These are phyloP conservation scores for Apeira syringaria DNA, from an alignment of 2,888 invertebrate species.

Conservation along the genomic window DNA sequence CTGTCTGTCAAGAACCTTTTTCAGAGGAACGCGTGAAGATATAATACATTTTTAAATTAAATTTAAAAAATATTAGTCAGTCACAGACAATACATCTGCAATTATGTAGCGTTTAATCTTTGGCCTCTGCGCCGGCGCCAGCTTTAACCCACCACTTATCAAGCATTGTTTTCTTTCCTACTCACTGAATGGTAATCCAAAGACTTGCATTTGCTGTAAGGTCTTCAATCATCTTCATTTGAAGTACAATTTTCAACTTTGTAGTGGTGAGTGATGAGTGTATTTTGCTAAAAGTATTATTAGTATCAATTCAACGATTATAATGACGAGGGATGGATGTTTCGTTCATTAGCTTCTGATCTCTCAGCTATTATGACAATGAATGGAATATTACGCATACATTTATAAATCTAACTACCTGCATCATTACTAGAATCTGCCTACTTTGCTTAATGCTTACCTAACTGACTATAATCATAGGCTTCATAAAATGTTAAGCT, in stretches of 20 bases:
- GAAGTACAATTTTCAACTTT: constrained; percentile 4
- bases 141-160: constrained; percentile 17
- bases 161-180: constrained; percentile 14
- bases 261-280: neutral
- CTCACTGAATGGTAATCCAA: constrained; percentile 6
- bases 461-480: too few relatives aligned
- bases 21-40: too few relatives aligned
- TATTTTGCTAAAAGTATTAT: neutral
- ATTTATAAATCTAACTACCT: too few relatives aligned
- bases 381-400: too few relatives aligned
- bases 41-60: too few relatives aligned
- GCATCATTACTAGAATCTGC: too few relatives aligned
- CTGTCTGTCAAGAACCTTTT: too few relatives aligned
- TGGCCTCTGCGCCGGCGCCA: constrained; percentile 35
- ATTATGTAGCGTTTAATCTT: constrained; percentile 13
- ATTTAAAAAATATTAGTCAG: too few relatives aligned
- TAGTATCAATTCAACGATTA: constrained; percentile 1
- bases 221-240: neutral
- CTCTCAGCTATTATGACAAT: constrained; percentile 37
- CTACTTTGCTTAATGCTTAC: too few relatives aligned
- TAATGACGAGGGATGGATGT: constrained; percentile 34
- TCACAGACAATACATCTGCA: too few relatives aligned
- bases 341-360: constrained; percentile 46
- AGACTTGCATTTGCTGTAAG: constrained; percentile 1
- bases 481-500: too few relatives aligned